Conservation (phyloP, 2,113 vertebrate genomes). For the Anhinga rufa region DNA sequence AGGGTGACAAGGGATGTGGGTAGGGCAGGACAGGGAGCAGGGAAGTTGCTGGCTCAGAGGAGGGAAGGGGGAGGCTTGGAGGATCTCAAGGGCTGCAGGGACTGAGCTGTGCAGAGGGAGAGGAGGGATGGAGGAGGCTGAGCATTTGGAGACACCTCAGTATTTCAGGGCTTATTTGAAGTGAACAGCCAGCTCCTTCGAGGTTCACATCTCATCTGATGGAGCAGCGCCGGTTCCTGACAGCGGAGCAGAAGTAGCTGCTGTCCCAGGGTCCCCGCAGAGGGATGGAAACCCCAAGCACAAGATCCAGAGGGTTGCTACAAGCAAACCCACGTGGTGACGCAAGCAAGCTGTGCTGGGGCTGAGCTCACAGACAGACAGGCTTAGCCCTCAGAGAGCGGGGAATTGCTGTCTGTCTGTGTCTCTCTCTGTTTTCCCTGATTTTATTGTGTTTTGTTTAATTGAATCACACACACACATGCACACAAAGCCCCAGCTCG, state of each 20-base stretch:
- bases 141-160: background rate
- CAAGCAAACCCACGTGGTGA: background rate
- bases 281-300: background rate
- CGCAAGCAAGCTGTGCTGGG: background rate
- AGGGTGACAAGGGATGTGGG: background rate
- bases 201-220: background rate
- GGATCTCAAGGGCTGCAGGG: background rate
- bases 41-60: background rate
- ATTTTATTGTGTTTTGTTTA: slow-evolving; percentile 63
- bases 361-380: background rate
- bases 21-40: background rate
- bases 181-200: background rate
- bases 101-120: background rate
- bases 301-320: background rate
- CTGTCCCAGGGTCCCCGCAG: background rate
- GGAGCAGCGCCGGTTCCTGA: background rate
- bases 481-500: background rate
- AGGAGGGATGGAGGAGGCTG: background rate
- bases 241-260: background rate
- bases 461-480: slow-evolving; percentile 43
- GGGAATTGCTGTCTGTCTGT: slow-evolving; percentile 1
- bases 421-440: slow-evolving; percentile 7
- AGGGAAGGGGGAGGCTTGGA: background rate
- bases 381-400: background rate
- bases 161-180: background rate